phyloP scores from a whole-genome alignment of 2,113 vertebrate genomes.

The Boleophthalmus pectinirostris region DNA sequence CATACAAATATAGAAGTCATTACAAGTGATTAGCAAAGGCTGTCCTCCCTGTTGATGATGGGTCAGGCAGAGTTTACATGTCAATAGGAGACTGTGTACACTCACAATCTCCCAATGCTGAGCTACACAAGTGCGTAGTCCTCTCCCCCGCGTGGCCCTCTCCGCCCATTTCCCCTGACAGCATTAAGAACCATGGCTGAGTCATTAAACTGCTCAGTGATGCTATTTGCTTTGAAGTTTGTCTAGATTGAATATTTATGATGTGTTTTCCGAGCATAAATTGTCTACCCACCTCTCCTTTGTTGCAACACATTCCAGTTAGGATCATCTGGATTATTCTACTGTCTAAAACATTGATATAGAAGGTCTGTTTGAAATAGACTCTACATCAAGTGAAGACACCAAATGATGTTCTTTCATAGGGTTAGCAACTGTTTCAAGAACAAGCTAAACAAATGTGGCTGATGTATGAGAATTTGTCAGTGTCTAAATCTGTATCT shows the following conservation, averaged over 20 bases:
- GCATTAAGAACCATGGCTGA: conserved; percentile 22
- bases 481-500: too few relatives aligned
- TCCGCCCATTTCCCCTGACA: conserved; percentile 3
- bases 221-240: conserved; percentile 8
- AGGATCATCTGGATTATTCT: background rate
- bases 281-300: background rate
- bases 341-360: background rate
- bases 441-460: too few relatives aligned
- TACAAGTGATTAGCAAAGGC: conserved; percentile 19
- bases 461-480: too few relatives aligned
- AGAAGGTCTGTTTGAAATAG: background rate
- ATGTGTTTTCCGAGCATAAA: background rate
- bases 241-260: background rate
- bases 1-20: background rate
- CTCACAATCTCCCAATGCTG: conserved; percentile 32
- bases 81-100: conserved; percentile 23
- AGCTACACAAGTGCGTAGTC: conserved; percentile 13
- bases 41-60: conserved; percentile 4
- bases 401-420: background rate
- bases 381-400: background rate
- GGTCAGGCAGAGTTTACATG: conserved; percentile 31
- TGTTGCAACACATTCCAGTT: background rate
- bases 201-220: conserved; percentile 10
- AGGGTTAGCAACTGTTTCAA: background rate
- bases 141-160: background rate